These are phyloP conservation scores for Scaptomyza graminum DNA, from an alignment of 1,140 invertebrate species.

Conservation along the genomic window DNA sequence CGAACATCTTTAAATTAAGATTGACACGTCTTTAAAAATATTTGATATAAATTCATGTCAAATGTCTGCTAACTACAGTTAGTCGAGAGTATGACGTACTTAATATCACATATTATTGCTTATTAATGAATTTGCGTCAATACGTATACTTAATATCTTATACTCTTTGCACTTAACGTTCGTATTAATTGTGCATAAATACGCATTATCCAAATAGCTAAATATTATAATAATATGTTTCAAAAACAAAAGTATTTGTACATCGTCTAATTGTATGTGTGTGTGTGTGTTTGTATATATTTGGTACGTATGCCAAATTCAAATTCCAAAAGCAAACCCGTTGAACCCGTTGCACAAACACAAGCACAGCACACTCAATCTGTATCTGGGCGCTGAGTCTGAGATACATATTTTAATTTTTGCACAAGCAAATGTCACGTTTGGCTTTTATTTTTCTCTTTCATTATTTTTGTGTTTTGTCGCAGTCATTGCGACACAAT, in stretches of 20 bases:
- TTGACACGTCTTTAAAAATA: too few species aligned
- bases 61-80: too few species aligned
- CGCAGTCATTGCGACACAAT: constrained; percentile 43
- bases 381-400: constrained; percentile 48
- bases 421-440: constrained; percentile 54
- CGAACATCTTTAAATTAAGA: too few species aligned
- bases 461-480: constrained; percentile 16
- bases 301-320: constrained; percentile 38
- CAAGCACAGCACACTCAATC: constrained; percentile 14
- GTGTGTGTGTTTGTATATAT: too few species aligned
- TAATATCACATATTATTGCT: too few species aligned
- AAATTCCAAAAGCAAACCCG: constrained; percentile 64
- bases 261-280: too few species aligned
- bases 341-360: constrained; percentile 57
- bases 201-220: neutral
- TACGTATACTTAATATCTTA: constrained; percentile 1
- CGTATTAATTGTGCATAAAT: neutral
- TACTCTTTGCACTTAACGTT: neutral
- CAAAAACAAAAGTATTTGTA: too few species aligned
- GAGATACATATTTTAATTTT: constrained; percentile 44
- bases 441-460: constrained; percentile 24
- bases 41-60: too few species aligned
- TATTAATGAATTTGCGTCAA: neutral
- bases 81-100: too few species aligned
- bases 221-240: neutral